A percentile compares a stretch with the other conserved stretches of the same genome.
phyloP scores from a whole-genome alignment of 2,888 invertebrate genomes.

The Platycnemis pennipes region DNA sequence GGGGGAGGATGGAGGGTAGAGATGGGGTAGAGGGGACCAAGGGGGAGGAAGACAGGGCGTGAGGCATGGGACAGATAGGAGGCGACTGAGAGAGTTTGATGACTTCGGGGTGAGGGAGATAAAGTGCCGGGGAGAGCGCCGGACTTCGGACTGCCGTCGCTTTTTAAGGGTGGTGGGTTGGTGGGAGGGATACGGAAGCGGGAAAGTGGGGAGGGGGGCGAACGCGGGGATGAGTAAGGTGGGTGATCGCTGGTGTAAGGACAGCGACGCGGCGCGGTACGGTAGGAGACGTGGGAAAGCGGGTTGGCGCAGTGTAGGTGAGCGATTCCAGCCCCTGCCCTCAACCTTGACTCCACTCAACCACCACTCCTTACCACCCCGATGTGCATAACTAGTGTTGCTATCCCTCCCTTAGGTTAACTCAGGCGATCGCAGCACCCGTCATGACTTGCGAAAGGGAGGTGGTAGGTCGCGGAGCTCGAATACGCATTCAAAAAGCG shows the following conservation, averaged over 20 bases:
- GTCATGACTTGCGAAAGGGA: too few species aligned
- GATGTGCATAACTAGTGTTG: neutral
- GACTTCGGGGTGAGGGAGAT: conserved; percentile 48
- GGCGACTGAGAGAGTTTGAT: conserved; percentile 62
- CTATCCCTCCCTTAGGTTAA: neutral
- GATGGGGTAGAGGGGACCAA: neutral
- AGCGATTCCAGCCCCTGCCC: neutral
- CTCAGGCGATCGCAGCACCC: too few species aligned
- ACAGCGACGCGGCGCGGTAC: neutral
- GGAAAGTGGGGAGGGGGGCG: neutral
- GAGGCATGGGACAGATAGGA: conserved; percentile 59
- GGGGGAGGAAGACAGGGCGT: conserved; percentile 13
- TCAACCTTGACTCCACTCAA: neutral
- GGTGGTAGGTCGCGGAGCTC: too few species aligned
- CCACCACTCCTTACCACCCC: neutral
- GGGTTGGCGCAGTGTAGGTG: neutral
- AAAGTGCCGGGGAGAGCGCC: conserved; percentile 10
- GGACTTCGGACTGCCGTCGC: conserved; percentile 37
- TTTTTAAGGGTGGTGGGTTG: conserved; percentile 22
- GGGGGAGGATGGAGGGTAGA: neutral
- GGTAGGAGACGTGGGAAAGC: neutral
- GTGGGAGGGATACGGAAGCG: neutral
- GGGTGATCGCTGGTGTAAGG: neutral
- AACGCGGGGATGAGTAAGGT: neutral
- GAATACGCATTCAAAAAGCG: too few species aligned